phyloP scores from a whole-genome alignment of 2,113 vertebrate species.

The Delphinus delphis region DNA sequence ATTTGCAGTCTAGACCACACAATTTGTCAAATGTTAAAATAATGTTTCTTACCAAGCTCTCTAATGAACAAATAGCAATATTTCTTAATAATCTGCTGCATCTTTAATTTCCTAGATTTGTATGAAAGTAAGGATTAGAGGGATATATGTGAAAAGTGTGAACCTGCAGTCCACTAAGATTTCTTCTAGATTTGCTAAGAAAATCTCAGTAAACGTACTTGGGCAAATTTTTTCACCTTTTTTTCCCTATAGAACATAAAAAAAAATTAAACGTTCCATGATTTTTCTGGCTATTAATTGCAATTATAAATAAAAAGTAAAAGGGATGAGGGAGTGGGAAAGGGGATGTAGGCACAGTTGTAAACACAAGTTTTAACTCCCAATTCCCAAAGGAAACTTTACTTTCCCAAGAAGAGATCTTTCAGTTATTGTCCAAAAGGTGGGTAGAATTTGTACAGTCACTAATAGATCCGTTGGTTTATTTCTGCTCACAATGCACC shows the following conservation, averaged over 20 bases:
- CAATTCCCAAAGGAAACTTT: neutral
- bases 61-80: neutral
- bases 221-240: neutral
- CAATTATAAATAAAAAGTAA: constrained; percentile 26
- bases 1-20: neutral
- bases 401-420: constrained; percentile 37
- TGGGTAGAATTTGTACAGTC: neutral
- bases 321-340: neutral
- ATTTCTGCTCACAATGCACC: neutral
- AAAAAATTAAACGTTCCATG: neutral
- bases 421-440: constrained; percentile 30
- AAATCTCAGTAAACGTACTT: neutral
- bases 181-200: constrained; percentile 8
- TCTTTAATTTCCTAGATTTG: constrained; percentile 1
- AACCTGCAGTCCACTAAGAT: neutral
- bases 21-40: constrained; percentile 16
- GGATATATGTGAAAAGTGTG: neutral
- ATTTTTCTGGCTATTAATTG: constrained; percentile 5
- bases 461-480: constrained; percentile 32
- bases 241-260: neutral
- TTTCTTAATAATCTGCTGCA: neutral
- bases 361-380: constrained; percentile 9
- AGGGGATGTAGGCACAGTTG: neutral
- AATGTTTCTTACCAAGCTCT: neutral
- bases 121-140: neutral